A percentile compares a stretch with the other conserved stretches of the same genome.
Evolutionary conservation across 2,797 vertebrate genomes (phyloP).

Genomic region (Protosalanx chinensis): DNA sequence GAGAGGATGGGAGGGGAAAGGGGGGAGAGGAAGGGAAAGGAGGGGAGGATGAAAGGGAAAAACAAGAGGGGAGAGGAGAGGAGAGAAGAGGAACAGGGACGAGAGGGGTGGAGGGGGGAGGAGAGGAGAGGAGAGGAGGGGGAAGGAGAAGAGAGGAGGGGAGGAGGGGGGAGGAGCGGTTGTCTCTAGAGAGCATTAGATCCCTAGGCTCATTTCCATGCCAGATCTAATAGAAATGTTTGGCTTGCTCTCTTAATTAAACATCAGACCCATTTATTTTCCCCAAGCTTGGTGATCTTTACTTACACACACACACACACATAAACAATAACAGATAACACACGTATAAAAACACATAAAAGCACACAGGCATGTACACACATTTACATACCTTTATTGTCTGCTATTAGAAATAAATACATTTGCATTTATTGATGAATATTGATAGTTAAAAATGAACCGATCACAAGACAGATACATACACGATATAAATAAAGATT

Average conservation of each 20-base stretch:
- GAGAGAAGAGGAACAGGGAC: constrained; percentile 13
- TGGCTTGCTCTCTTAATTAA: constrained; percentile 61
- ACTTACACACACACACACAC: constrained; percentile 5
- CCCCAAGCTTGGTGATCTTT: constrained; percentile 33
- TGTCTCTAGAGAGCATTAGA: constrained; percentile 44
- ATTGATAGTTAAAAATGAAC: not conserved
- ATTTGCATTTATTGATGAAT: not conserved
- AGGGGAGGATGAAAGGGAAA: not conserved
- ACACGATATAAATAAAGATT: not conserved
- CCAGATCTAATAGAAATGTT: constrained; percentile 56
- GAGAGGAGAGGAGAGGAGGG: not conserved
- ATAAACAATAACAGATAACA: not conserved
- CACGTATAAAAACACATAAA: not conserved
- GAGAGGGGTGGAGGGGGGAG: constrained; percentile 17
- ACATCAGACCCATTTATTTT: constrained; percentile 54
- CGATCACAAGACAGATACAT: not conserved
- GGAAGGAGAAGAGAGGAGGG: constrained; percentile 20
- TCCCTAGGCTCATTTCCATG: constrained; percentile 57
- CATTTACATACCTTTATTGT: not conserved
- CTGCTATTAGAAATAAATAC: not conserved
- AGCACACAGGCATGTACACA: not conserved
- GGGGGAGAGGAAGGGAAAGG: not conserved
- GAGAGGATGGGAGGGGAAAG: not conserved
- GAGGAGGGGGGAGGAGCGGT: not conserved
- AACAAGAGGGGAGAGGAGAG: not conserved